Evolutionary conservation across 1,140 invertebrate species (phyloP).

Genomic region (Arctopsyche grandis): DNA sequence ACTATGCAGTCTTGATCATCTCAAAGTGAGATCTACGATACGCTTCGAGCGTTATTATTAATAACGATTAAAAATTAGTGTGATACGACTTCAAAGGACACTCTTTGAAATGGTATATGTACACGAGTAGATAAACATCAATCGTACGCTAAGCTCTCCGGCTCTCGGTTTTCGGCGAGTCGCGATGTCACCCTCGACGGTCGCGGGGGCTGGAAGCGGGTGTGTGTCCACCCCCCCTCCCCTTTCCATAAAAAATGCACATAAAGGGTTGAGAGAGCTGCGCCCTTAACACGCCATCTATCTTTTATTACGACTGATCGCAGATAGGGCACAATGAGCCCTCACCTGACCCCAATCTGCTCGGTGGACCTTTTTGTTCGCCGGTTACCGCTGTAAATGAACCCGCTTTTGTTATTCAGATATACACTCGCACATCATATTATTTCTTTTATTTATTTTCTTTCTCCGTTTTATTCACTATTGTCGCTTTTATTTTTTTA

Average conservation of each 20-base stretch:
- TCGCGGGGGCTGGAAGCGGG: background rate
- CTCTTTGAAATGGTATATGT: too few relatives aligned
- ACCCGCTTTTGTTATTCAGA: slow-evolving; percentile 28
- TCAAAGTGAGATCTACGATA: too few relatives aligned
- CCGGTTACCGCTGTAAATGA: slow-evolving; percentile 21
- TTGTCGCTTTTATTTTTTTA: background rate
- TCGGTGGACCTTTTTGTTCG: slow-evolving; percentile 27
- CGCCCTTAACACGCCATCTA: slow-evolving; percentile 39
- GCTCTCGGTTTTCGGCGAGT: background rate
- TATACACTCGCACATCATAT: slow-evolving; percentile 1
- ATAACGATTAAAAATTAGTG: too few relatives aligned
- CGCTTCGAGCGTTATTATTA: too few relatives aligned
- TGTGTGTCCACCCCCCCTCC: too few relatives aligned
- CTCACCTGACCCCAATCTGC: slow-evolving; percentile 39
- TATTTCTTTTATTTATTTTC: too few relatives aligned
- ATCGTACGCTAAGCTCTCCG: background rate
- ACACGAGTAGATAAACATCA: slow-evolving; percentile 23
- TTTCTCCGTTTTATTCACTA: background rate
- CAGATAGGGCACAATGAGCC: slow-evolving; percentile 42
- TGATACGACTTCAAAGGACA: too few relatives aligned
- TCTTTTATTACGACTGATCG: slow-evolving; percentile 43
- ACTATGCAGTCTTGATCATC: too few relatives aligned
- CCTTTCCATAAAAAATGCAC: slow-evolving; percentile 16
- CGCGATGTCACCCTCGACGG: background rate
- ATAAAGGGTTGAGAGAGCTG: slow-evolving; percentile 5